A percentile compares a stretch with the other conserved stretches of the same genome.
Evolutionary conservation across 2,888 invertebrate species (phyloP).

Genomic region (Apantesis nais): DNA sequence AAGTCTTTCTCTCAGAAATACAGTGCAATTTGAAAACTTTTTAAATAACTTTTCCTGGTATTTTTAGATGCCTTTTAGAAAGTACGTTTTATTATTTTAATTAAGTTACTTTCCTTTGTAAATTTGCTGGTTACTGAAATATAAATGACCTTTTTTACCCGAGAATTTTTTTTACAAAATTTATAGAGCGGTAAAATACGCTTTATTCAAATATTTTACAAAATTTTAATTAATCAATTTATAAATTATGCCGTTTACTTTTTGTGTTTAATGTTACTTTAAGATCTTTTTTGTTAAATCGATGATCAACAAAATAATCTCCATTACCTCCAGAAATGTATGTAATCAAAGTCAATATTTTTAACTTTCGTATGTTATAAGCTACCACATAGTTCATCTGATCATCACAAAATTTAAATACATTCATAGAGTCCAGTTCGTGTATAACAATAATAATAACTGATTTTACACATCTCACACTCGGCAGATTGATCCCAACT

Average conservation of each 20-base stretch:
- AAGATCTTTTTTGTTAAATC: too few species aligned
- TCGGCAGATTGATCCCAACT: too few species aligned
- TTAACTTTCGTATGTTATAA: neutral
- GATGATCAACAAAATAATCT: too few species aligned
- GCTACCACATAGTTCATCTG: too few species aligned
- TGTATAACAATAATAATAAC: too few species aligned
- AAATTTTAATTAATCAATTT: neutral
- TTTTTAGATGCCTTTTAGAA: neutral
- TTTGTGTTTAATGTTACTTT: too few species aligned
- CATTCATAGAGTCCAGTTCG: neutral
- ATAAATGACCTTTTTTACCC: neutral
- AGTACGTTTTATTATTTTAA: neutral
- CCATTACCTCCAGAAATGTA: neutral
- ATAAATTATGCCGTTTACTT: too few species aligned
- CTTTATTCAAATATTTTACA: neutral
- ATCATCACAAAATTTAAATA: too few species aligned
- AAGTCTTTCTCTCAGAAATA: neutral
- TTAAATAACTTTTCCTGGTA: conserved; percentile 3
- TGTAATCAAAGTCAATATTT: neutral
- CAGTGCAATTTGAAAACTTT: neutral
- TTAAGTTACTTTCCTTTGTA: neutral
- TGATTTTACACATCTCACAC: too few species aligned
- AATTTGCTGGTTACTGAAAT: neutral
- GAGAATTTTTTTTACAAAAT: neutral
- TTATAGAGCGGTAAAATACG: neutral